phyloP scores from a whole-genome alignment of 2,888 invertebrate genomes.

The Labia minor region DNA sequence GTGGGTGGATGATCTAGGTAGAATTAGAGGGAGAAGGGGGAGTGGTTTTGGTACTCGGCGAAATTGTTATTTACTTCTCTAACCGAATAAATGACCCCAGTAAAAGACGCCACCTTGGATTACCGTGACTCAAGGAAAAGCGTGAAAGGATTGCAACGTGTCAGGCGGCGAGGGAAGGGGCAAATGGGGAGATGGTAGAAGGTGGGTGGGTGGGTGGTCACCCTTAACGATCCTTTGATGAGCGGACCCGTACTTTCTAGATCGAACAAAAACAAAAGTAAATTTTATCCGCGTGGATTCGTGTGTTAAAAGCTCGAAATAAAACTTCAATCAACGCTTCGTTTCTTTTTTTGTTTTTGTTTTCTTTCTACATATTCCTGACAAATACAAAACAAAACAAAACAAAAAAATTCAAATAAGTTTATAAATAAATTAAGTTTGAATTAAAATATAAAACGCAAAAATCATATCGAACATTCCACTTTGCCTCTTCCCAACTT shows the following conservation, averaged over 20 bases:
- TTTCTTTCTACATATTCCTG: no score
- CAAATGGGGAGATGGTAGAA: no score
- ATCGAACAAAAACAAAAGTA: neutral
- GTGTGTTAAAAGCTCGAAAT: neutral
- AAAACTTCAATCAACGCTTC: neutral
- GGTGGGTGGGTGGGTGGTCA: neutral
- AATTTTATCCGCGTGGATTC: neutral
- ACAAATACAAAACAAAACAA: no score
- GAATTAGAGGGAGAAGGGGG: neutral
- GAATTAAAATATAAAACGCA: no score
- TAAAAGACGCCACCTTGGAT: conserved; percentile 8
- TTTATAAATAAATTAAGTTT: no score
- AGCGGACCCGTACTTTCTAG: neutral
- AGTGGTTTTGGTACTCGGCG: neutral
- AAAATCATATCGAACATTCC: no score
- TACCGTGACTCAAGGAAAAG: neutral
- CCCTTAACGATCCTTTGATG: conserved; percentile 7
- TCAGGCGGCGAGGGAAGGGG: no score
- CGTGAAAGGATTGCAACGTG: no score
- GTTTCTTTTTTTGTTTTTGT: neutral
- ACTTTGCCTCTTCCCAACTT: no score
- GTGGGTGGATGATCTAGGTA: no score
- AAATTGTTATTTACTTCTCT: conserved; percentile 13
- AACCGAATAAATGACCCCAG: neutral
- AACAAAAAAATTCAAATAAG: no score